phyloP scores from a whole-genome alignment of 2,888 invertebrate genomes.

The Atethmia centrago region DNA sequence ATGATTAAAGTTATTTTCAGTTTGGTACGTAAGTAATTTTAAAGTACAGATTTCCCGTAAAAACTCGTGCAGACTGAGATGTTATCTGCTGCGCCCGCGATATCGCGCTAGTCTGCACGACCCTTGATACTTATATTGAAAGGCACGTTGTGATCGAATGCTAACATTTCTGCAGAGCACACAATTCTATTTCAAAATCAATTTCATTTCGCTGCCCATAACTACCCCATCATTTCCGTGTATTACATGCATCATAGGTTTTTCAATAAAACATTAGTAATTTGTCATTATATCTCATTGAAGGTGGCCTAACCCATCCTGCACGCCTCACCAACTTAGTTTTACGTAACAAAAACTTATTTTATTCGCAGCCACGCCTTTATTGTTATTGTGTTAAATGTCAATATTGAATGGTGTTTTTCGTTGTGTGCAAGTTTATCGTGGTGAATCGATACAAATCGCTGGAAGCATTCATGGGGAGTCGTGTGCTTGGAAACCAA shows the following conservation, averaged over 20 bases:
- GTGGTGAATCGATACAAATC: conserved; percentile 83
- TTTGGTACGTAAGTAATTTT: background rate
- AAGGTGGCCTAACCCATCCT: conserved; percentile 70
- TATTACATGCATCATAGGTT: conserved; percentile 69
- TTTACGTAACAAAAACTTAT: conserved; percentile 46
- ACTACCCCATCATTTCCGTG: conserved; percentile 66
- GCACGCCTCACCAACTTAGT: conserved; percentile 57
- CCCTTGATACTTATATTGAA: conserved; percentile 24
- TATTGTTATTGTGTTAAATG: conserved; percentile 58
- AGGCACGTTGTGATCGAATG: conserved; percentile 15
- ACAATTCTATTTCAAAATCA: conserved; percentile 54
- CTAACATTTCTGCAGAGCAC: conserved; percentile 33
- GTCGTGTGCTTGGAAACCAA: conserved; percentile 87
- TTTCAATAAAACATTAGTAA: conserved; percentile 75
- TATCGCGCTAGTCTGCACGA: no score
- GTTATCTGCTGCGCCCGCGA: no score
- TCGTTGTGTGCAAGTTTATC: conserved; percentile 67
- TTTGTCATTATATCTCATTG: conserved; percentile 74
- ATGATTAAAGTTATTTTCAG: background rate
- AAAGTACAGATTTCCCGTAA: conserved; percentile 17
- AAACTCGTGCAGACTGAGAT: no score
- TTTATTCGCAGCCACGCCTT: conserved; percentile 38
- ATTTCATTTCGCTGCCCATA: conserved; percentile 60
- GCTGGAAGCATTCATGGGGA: conserved; percentile 82
- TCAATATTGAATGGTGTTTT: conserved; percentile 65